phyloP scores from a whole-genome alignment of 2,797 vertebrate genomes.

The Geotrypetes seraphini region DNA sequence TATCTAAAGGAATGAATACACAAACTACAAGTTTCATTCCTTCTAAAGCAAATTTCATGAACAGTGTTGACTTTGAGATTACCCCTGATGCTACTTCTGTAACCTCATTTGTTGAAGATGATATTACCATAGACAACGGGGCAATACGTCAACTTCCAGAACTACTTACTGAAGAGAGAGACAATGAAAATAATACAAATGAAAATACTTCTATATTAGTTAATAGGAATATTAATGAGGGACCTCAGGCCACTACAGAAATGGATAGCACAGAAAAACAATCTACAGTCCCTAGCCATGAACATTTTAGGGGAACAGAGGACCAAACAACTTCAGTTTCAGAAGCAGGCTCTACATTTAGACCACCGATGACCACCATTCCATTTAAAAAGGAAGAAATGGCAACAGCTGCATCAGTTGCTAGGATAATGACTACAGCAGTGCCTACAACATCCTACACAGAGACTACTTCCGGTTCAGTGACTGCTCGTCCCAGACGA shows the following conservation, averaged over 20 bases:
- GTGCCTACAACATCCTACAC: not conserved
- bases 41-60: not conserved
- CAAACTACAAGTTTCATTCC: not conserved
- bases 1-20: not conserved
- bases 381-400: not conserved
- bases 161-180: not conserved
- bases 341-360: not conserved
- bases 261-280: not conserved
- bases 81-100: slow-evolving; percentile 1
- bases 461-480: not conserved
- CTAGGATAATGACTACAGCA: not conserved
- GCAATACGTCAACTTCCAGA: not conserved
- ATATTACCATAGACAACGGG: not conserved
- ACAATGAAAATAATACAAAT: not conserved
- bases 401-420: slow-evolving; percentile 1
- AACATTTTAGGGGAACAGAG: not conserved
- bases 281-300: not conserved
- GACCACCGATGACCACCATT: not conserved
- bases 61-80: not conserved
- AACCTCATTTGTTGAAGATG: not conserved
- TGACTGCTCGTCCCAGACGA: slow-evolving; percentile 34
- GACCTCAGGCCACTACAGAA: not conserved
- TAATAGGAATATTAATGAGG: not conserved
- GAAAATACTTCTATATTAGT: not conserved
- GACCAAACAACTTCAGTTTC: not conserved